These are phyloP conservation scores for Hippocampus barbouri DNA, from an alignment of 2,113 vertebrate species.

Conservation along the genomic window DNA sequence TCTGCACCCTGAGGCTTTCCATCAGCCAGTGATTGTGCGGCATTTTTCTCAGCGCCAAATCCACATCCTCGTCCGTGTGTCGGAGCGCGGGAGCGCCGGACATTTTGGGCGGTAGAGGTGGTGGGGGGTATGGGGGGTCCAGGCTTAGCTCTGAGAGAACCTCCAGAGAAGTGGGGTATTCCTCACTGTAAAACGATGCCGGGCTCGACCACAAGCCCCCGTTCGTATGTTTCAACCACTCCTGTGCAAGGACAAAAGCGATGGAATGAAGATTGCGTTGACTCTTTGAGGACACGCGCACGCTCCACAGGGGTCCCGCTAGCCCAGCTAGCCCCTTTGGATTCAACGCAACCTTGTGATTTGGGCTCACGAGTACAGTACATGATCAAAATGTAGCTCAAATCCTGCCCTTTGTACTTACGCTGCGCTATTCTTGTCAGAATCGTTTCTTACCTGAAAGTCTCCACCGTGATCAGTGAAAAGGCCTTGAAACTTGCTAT, in stretches of 20 bases:
- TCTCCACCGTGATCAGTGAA: slow-evolving; percentile 82
- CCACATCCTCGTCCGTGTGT: slow-evolving; percentile 15
- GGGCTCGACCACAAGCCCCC: slow-evolving; percentile 69
- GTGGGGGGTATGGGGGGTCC: slow-evolving; percentile 37
- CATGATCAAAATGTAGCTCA: neutral
- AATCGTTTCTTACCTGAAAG: slow-evolving; percentile 75
- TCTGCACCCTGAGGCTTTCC: slow-evolving; percentile 49
- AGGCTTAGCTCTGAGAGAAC: slow-evolving; percentile 76
- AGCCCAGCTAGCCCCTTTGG: too few relatives aligned
- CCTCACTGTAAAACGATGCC: slow-evolving; percentile 65
- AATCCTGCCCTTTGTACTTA: neutral
- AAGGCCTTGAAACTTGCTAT: slow-evolving; percentile 80
- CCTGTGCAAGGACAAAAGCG: slow-evolving; percentile 54
- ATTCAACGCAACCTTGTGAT: too few relatives aligned
- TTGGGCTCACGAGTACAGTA: neutral
- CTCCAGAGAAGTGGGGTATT: slow-evolving; percentile 70
- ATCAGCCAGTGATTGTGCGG: slow-evolving; percentile 54
- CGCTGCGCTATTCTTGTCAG: neutral
- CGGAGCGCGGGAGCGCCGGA: slow-evolving; percentile 5
- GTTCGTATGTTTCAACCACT: slow-evolving; percentile 77
- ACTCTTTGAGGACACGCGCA: neutral
- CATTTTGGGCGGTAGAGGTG: slow-evolving; percentile 45
- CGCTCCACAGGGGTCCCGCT: too few relatives aligned
- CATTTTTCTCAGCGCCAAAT: slow-evolving; percentile 12
- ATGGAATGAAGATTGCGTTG: neutral